These are phyloP conservation scores for Aphidius ervi DNA, from an alignment of 1,140 invertebrate species.

Conservation along the genomic window DNA sequence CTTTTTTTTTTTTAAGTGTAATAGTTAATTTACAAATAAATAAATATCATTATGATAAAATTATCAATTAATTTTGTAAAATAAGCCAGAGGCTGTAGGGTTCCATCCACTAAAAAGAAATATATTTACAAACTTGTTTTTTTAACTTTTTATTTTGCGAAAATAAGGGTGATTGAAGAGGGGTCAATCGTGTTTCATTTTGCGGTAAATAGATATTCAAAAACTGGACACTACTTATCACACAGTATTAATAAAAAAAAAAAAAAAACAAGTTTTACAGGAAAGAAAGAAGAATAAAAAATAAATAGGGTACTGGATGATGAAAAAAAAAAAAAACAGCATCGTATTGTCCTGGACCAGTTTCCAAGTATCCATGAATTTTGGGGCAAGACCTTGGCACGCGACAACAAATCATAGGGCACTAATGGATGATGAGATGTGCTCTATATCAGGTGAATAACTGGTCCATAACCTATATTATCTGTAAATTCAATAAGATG, in stretches of 20 bases:
- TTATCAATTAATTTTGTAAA: too few relatives aligned
- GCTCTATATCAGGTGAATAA: constrained; percentile 48
- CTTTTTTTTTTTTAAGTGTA: too few relatives aligned
- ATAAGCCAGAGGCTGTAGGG: too few relatives aligned
- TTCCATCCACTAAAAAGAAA: too few relatives aligned
- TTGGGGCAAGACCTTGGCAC: constrained; percentile 39
- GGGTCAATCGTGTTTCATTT: constrained; percentile 41
- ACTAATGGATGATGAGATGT: constrained; percentile 34
- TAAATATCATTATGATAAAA: too few relatives aligned
- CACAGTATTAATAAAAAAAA: neutral
- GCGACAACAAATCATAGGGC: constrained; percentile 38
- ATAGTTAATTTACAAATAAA: too few relatives aligned
- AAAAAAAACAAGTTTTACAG: constrained; percentile 17
- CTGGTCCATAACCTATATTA: constrained; percentile 41
- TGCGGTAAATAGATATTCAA: constrained; percentile 34
- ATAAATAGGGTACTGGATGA: neutral
- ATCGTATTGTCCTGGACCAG: constrained; percentile 27
- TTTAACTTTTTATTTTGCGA: neutral
- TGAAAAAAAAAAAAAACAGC: constrained; percentile 25
- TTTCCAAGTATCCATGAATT: constrained; percentile 14
- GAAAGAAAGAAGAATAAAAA: neutral
- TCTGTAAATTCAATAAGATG: neutral
- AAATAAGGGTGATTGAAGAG: constrained; percentile 34
- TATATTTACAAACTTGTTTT: neutral
- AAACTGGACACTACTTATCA: constrained; percentile 33